Evolutionary conservation across 2,797 vertebrate species (phyloP).

Genomic region (Sebastes goodei): DNA sequence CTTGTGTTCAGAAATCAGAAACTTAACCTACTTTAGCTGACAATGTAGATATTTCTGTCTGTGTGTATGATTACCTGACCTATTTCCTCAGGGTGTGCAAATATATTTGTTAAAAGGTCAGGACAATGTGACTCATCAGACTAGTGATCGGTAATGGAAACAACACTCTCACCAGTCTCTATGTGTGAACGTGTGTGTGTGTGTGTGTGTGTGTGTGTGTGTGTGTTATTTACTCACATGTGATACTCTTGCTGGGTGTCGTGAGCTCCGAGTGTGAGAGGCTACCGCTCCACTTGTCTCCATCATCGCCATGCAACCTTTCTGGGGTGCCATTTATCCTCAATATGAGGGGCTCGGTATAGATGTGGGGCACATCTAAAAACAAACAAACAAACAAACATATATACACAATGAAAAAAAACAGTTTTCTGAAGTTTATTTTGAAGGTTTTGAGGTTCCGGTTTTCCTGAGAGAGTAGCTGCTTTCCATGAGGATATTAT

Average conservation of each 20-base stretch:
- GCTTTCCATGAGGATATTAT: slow-evolving; percentile 22
- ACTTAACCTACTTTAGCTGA: slow-evolving; percentile 51
- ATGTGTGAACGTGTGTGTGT: background rate
- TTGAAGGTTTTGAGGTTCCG: background rate
- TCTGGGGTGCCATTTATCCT: slow-evolving; percentile 70
- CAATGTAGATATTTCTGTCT: slow-evolving; percentile 54
- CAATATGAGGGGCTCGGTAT: slow-evolving; percentile 79
- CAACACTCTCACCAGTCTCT: slow-evolving; percentile 43
- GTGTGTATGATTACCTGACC: slow-evolving; percentile 63
- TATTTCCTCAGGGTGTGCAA: slow-evolving; percentile 66
- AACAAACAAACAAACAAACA: slow-evolving; percentile 42
- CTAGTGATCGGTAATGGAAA: slow-evolving; percentile 75
- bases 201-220: background rate
- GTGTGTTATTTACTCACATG: slow-evolving; percentile 71
- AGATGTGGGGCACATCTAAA: slow-evolving; percentile 72
- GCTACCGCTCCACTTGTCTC: slow-evolving; percentile 67
- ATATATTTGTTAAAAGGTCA: slow-evolving; percentile 71
- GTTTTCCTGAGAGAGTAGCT: background rate
- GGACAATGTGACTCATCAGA: slow-evolving; percentile 73
- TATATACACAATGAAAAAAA: slow-evolving; percentile 8
- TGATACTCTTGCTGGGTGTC: slow-evolving; percentile 66
- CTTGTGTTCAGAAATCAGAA: slow-evolving; percentile 42
- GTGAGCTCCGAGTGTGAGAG: slow-evolving; percentile 58
- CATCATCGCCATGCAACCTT: slow-evolving; percentile 40
- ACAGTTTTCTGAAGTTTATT: background rate